These are phyloP conservation scores for Pimpla rufipes DNA, from an alignment of 2,888 invertebrate species.

Conservation along the genomic window DNA sequence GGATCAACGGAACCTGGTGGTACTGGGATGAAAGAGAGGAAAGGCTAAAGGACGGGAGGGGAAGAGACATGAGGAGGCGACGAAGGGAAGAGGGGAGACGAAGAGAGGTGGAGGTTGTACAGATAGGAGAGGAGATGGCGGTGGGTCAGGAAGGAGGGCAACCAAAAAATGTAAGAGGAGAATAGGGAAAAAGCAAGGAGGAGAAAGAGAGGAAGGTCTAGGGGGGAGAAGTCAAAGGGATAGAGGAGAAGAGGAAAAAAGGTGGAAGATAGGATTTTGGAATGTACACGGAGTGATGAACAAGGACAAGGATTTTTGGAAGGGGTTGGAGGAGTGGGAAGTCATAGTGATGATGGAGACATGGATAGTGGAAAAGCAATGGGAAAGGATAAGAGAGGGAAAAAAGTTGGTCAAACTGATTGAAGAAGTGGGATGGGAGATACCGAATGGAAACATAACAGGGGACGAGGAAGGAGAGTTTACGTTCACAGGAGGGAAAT, in stretches of 20 bases:
- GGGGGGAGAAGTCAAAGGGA: constrained; percentile 19
- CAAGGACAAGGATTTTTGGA: constrained; percentile 70
- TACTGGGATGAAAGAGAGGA: neutral
- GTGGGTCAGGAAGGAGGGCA: neutral
- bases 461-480: constrained; percentile 33
- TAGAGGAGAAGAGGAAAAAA: neutral
- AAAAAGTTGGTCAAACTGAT: constrained; percentile 31
- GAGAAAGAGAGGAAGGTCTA: neutral
- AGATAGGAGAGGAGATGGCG: neutral
- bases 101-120: neutral
- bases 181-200: neutral
- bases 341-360: constrained; percentile 65
- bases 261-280: constrained; percentile 56
- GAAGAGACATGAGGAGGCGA: neutral
- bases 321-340: constrained; percentile 57
- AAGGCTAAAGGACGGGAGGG: neutral
- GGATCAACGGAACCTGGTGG: neutral
- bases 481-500: constrained; percentile 13
- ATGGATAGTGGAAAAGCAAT: constrained; percentile 68
- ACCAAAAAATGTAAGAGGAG: neutral
- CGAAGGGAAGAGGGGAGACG: neutral
- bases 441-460: constrained; percentile 45
- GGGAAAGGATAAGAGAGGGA: constrained; percentile 49
- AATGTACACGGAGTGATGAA: too few species aligned
- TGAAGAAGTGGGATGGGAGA: constrained; percentile 61